These are phyloP conservation scores for Perca schrenkii DNA, from an alignment of 2,113 vertebrate genomes.

Conservation along the genomic window DNA sequence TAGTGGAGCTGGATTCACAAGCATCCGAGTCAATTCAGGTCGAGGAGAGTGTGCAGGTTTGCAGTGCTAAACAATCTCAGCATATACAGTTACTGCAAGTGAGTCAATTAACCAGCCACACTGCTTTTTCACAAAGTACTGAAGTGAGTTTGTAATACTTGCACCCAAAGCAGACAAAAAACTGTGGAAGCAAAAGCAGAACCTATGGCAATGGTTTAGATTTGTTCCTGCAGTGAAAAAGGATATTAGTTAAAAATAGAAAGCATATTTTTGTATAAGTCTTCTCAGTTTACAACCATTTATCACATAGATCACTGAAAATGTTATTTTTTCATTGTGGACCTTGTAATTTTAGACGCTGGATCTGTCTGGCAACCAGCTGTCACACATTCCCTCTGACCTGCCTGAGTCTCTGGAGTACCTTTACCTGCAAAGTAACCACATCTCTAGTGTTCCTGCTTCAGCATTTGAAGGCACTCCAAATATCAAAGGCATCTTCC, in stretches of 20 bases:
- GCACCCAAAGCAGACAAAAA: not conserved
- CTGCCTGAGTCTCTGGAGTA: conserved; percentile 94
- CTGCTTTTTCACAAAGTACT: not conserved
- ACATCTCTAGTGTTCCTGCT: conserved; percentile 87
- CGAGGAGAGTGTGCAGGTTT: not conserved
- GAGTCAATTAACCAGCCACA: not conserved
- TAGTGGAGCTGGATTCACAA: not conserved
- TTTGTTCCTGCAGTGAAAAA: conserved; percentile 14
- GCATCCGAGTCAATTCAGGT: not conserved
- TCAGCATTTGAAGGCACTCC: conserved; percentile 93
- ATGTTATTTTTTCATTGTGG: not conserved
- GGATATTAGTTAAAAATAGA: not conserved
- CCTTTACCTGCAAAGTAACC: conserved; percentile 94
- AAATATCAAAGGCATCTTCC: conserved; percentile 95
- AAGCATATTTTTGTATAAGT: not conserved
- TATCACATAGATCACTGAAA: not conserved
- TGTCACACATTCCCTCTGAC: conserved; percentile 91
- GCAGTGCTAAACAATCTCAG: not conserved
- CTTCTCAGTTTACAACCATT: not conserved
- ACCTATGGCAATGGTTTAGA: not conserved
- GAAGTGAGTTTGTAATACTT: not conserved
- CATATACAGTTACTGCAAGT: not conserved
- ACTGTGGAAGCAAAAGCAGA: not conserved
- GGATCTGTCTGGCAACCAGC: conserved; percentile 92
- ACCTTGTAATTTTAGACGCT: conserved; percentile 86